Percentiles rank a stretch among this genome's conserved stretches.
phyloP scores from a whole-genome alignment of 2,113 vertebrate species.

The Corythornis madagascariensis region DNA sequence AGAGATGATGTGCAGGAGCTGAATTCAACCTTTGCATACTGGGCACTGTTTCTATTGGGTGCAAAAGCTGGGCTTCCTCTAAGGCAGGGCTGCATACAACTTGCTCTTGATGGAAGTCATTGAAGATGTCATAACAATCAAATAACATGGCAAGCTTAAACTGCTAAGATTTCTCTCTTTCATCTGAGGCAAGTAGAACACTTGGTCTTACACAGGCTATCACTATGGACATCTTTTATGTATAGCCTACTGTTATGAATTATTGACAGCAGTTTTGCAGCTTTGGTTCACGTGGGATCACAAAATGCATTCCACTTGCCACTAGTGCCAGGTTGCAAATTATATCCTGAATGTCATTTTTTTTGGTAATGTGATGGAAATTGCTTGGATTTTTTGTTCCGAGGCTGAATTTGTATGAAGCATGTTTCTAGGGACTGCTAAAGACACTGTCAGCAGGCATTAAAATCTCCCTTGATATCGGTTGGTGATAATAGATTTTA shows the following conservation, averaged over 20 bases:
- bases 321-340: background rate
- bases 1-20: background rate
- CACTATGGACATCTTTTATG: background rate
- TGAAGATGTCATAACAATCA: background rate
- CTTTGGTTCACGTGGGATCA: background rate
- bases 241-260: background rate
- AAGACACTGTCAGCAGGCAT: background rate
- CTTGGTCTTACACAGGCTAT: background rate
- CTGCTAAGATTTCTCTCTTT: background rate
- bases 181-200: background rate
- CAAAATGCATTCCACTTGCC: background rate
- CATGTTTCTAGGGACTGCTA: background rate
- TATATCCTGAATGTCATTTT: background rate
- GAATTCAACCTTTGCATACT: background rate
- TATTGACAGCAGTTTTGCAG: background rate
- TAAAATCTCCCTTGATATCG: background rate
- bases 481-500: background rate
- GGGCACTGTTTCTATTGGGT: fast-evolving
- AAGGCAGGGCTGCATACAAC: background rate
- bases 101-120: background rate
- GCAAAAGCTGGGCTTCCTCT: background rate
- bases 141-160: background rate
- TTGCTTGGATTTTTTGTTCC: constrained; percentile 9
- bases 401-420: background rate
- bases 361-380: background rate